These are phyloP conservation scores for Xestia sexstrigata DNA, from an alignment of 2,888 invertebrate species.

Conservation along the genomic window DNA sequence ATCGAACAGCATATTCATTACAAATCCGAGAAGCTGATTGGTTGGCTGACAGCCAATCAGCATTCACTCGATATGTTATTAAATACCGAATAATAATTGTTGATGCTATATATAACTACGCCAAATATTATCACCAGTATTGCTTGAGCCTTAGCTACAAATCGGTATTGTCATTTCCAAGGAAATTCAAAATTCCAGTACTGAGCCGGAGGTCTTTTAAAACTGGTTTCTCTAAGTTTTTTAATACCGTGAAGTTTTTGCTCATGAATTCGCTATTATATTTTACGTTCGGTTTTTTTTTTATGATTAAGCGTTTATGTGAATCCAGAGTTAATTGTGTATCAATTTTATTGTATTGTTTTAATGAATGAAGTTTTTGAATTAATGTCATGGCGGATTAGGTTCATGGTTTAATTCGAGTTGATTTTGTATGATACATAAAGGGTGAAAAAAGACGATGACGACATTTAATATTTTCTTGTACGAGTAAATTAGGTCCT, in stretches of 20 bases:
- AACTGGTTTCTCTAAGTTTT: constrained; percentile 65
- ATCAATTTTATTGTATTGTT: constrained; percentile 36
- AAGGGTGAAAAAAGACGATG: too few species aligned
- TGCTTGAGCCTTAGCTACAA: constrained; percentile 65
- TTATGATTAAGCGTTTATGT: constrained; percentile 44
- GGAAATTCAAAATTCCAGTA: constrained; percentile 38
- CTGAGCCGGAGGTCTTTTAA: constrained; percentile 61
- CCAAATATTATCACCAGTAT: constrained; percentile 73
- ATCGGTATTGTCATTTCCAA: constrained; percentile 61
- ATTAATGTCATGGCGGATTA: constrained; percentile 33
- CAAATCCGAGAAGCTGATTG: constrained; percentile 82
- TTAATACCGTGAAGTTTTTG: constrained; percentile 67
- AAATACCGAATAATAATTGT: constrained; percentile 78
- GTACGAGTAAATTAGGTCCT: too few species aligned
- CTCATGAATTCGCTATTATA: constrained; percentile 54
- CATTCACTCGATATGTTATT: constrained; percentile 72
- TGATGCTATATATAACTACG: constrained; percentile 61
- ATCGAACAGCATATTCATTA: constrained; percentile 76
- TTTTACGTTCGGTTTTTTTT: constrained; percentile 49
- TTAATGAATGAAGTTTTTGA: constrained; percentile 8
- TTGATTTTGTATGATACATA: not conserved
- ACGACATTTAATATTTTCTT: too few species aligned
- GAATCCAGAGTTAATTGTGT: constrained; percentile 26
- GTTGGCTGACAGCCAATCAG: constrained; percentile 80
- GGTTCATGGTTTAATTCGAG: not conserved